Base-by-base conservation (phyloP, 2,888 invertebrate genomes). In the Ommatoiulus sabulosus region DNA sequence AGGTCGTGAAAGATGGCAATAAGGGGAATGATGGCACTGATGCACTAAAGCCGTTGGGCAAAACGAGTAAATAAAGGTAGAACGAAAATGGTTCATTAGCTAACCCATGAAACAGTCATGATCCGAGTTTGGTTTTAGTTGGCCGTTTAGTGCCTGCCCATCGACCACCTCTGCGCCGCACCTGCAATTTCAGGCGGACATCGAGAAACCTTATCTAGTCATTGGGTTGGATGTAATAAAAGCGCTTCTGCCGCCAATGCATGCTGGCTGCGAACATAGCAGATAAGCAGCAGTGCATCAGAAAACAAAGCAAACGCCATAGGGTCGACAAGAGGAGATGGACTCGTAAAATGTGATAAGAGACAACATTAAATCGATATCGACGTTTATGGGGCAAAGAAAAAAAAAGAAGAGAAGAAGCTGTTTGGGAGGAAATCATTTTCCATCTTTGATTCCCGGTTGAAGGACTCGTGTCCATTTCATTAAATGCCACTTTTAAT, bases 201-300 rank as follows among this genome's bases (percentile, higher is more conserved):
- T 72, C 72, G 24, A 8, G 72, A 72, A 24, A 24, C 72, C 72
- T 72, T 72, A 72, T 72, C 72, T 72, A 24, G 72, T 72, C 72
- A 24, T 72, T 72, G 24, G 8, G 72, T 72, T 72, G 72, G 24
- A 20, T 24, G 20, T 72, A 72, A 72, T 72, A 72, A 72, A 72
- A 72, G 72, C 20, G n/a, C 63, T 72, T 72, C 24, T n/a, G 10
- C 72, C 20, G 24, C 72, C 72, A 72, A 72, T 24, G 72, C 20
- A 72, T 20, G 72, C 72, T 24, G 72, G 72, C 72, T 72, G 72
- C 24, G 72, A 72, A 72, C 72, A 72, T 72, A 72, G 24, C 72
- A 72, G 72, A 72, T 72, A 72, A 72, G 72, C 72, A 72, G 72
- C 72, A 72, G 72, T 72, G 72, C 72, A 72, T 72, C 72, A 72